Evolutionary conservation across 1,140 invertebrate species (phyloP), one percentile per base, ranked within the genome.

Genomic region (Aporrectodea caliginosa): DNA sequence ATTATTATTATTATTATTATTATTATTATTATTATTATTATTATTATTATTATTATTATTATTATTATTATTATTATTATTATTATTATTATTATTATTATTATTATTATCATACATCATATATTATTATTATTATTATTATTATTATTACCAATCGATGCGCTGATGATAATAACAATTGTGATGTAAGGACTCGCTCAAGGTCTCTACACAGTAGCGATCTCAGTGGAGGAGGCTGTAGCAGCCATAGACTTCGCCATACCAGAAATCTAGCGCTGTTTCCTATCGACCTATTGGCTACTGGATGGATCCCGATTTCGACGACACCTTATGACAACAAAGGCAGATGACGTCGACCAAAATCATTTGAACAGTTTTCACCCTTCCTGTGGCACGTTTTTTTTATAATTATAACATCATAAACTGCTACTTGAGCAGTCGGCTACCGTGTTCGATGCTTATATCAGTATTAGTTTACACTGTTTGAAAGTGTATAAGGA

Each of bases 1-100:
- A 58, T 58, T 58, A 58, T 58, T 58, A 58, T 58, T 58, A 58
- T 58, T 58, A 58, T 58, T 58, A 58, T 58, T 58, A 58, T 58
- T 58, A 58, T 58, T 58, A 58, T 58, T 58, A 58, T 58, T 58
- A 58, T 58, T 58, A 58, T 58, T 58, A 58, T 58, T 58, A 58
- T 58, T 58, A 58, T 58, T 58, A 58, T 58, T 58, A 58, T 58
- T 58, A 58, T 58, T 58, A 58, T 58, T 58, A 58, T 58, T 58
- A 58, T 58, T 58, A 58, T 12, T 22, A 22, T 58, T n/a, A n/a
- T 58, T 58, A 58, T 12, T 22, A 6, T 22, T 12, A 58, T 58
- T 12, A 22, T 58, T 58, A 58, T 58, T 58, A 58, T 58, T 58
- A 58, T 22, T 12, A 58, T 58, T 58, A 58, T 22, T 58, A 58